phyloP scores from a whole-genome alignment of 2,888 invertebrate genomes.

The Watsonalla binaria region DNA sequence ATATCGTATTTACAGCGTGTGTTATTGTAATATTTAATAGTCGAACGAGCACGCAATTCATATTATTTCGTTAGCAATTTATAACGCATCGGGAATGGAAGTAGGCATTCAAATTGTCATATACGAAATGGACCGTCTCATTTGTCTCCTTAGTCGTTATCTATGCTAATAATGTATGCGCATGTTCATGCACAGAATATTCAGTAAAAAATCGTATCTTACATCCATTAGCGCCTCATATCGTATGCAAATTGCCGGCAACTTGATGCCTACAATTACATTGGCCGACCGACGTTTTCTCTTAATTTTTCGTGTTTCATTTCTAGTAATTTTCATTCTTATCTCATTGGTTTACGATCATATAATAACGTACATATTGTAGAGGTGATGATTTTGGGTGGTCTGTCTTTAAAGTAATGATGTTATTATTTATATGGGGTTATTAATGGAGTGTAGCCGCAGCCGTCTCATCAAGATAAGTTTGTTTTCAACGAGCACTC shows the following conservation, averaged over 20 bases:
- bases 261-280: conserved; percentile 54
- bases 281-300: conserved; percentile 40
- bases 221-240: conserved; percentile 70
- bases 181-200: conserved; percentile 52
- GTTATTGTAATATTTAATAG: too few species aligned
- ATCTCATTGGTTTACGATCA: conserved; percentile 57
- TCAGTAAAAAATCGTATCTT: conserved; percentile 58
- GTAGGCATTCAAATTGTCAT: conserved; percentile 24
- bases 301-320: conserved; percentile 52
- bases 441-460: conserved; percentile 62
- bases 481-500: conserved; percentile 67
- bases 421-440: conserved; percentile 69
- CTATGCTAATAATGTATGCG: conserved; percentile 61
- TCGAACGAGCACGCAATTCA: background rate
- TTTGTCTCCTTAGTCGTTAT: conserved; percentile 44
- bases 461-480: conserved; percentile 73
- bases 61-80: background rate
- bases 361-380: conserved; percentile 41
- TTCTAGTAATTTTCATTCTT: conserved; percentile 55
- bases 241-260: conserved; percentile 67
- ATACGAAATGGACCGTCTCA: conserved; percentile 23
- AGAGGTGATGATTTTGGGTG: conserved; percentile 76
- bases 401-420: conserved; percentile 63
- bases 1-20: too few species aligned
- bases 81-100: background rate